Evolutionary conservation across 2,113 vertebrate species (phyloP).

Genomic region (Promerops cafer): DNA sequence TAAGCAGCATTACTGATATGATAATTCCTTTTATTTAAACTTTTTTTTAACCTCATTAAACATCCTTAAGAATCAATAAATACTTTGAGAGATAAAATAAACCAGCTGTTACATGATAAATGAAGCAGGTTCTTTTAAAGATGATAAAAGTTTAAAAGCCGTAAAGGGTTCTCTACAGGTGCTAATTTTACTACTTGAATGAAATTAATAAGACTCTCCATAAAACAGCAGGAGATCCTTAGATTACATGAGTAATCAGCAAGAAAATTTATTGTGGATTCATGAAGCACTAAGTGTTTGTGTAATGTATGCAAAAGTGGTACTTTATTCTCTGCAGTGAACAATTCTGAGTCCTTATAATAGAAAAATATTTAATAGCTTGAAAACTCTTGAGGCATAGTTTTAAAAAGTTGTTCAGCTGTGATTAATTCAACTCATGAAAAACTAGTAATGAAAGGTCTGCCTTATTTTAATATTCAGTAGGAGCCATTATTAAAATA

Average conservation of each 20-base stretch:
- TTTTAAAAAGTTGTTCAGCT: conserved; percentile 73
- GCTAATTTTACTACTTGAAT: conserved; percentile 80
- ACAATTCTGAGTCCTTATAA: conserved; percentile 74
- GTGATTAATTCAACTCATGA: conserved; percentile 68
- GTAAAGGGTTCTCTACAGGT: conserved; percentile 77
- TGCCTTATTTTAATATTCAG: neutral
- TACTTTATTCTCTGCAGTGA: conserved; percentile 80
- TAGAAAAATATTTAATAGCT: conserved; percentile 82
- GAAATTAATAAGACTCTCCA: conserved; percentile 82
- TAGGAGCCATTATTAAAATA: conserved; percentile 15
- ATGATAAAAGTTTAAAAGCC: conserved; percentile 71
- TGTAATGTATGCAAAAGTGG: conserved; percentile 81
- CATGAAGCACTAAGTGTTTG: conserved; percentile 77
- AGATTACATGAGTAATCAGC: conserved; percentile 80
- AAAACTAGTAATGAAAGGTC: conserved; percentile 30
- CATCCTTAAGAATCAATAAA: neutral
- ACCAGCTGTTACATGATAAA: conserved; percentile 34
- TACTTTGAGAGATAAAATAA: conserved; percentile 29
- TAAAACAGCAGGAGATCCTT: conserved; percentile 78
- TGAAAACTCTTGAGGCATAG: conserved; percentile 73
- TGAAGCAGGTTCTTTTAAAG: conserved; percentile 52
- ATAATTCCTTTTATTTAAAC: neutral
- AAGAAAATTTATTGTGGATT: conserved; percentile 80
- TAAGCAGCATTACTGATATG: neutral
- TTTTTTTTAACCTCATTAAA: neutral